Conservation (phyloP, 2,113 vertebrate genomes). For the Barnardius zonarius region DNA sequence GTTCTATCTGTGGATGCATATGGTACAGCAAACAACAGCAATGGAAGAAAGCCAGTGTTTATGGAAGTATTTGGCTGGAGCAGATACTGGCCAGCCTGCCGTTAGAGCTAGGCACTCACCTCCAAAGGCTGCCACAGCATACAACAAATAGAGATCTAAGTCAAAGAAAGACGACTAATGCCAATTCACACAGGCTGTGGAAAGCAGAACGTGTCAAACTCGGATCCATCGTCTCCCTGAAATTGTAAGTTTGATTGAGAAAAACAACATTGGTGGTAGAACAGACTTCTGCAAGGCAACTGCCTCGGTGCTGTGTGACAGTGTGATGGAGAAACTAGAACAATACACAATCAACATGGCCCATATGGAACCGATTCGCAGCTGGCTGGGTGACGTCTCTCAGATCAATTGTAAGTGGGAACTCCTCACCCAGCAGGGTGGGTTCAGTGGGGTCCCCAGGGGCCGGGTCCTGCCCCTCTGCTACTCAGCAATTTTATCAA, state of each 20-base stretch:
- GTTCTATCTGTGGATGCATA: neutral
- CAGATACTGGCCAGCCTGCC: neutral
- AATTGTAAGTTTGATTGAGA: neutral
- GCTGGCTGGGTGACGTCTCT: constrained; percentile 10
- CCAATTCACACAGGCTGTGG: neutral
- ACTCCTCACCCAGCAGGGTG: constrained; percentile 14
- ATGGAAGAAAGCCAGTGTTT: neutral
- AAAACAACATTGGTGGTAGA: neutral
- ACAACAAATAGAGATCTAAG: too few species aligned
- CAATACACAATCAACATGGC: neutral
- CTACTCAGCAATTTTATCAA: neutral
- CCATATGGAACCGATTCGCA: constrained; percentile 21
- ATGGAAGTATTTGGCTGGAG: neutral
- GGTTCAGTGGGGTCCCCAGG: constrained; percentile 1
- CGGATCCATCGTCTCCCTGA: neutral
- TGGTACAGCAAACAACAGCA: neutral
- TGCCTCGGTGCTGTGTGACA: neutral
- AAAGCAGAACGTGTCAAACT: neutral
- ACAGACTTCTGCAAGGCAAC: neutral
- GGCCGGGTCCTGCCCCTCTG: neutral
- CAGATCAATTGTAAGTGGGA: constrained; percentile 23
- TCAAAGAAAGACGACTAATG: neutral
- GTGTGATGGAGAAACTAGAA: neutral
- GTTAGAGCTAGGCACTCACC: neutral
- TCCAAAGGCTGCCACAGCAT: neutral